phyloP scores from a whole-genome alignment of 2,888 invertebrate species.

The Auanema sp. region DNA sequence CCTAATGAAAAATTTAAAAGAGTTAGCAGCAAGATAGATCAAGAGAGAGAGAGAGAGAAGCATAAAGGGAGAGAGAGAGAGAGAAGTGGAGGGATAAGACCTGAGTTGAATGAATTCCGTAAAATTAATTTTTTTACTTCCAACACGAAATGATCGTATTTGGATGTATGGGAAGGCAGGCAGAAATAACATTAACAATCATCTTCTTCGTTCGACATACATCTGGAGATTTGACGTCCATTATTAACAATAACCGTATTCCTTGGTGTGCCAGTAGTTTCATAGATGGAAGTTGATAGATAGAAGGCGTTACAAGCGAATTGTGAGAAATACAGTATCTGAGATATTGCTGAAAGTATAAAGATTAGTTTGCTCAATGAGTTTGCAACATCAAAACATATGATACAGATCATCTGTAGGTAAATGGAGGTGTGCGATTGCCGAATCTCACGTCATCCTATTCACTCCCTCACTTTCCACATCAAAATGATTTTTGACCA shows the following conservation, averaged over 20 bases:
- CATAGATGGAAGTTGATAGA: slow-evolving; percentile 60
- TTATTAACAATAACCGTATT: slow-evolving; percentile 36
- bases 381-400: slow-evolving; percentile 3
- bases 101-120: too few relatives aligned
- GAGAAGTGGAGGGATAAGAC: too few relatives aligned
- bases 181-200: not conserved
- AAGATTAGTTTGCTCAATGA: slow-evolving; percentile 20
- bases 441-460: too few relatives aligned
- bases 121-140: too few relatives aligned
- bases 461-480: too few relatives aligned
- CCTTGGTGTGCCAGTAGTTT: slow-evolving; percentile 44
- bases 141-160: too few relatives aligned
- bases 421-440: too few relatives aligned
- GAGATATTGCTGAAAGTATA: slow-evolving; percentile 47
- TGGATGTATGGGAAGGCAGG: too few relatives aligned
- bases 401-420: slow-evolving; percentile 3
- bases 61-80: too few relatives aligned
- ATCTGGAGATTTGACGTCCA: slow-evolving; percentile 35
- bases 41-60: too few relatives aligned
- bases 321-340: slow-evolving; percentile 60
- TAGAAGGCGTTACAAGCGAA: slow-evolving; percentile 62
- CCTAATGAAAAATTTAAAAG: too few relatives aligned
- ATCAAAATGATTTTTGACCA: slow-evolving; percentile 21
- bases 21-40: too few relatives aligned
- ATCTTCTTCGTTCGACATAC: slow-evolving; percentile 34